Percentiles rank a stretch among this genome's conserved stretches.
Conservation (phyloP, 2,888 invertebrate genomes). For the Lypha dubia region DNA sequence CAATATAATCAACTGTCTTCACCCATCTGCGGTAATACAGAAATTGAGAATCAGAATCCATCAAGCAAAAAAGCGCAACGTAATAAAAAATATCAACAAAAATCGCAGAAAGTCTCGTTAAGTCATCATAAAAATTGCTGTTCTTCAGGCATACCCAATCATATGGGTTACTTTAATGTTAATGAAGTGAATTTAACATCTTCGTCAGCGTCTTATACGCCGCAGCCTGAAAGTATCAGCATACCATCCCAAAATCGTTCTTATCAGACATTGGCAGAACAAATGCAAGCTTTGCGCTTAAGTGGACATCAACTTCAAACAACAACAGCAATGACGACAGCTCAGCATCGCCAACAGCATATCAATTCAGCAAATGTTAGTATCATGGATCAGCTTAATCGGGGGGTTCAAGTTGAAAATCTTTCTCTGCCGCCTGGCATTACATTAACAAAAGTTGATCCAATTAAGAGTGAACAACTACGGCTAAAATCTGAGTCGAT, state of each 20-base stretch:
- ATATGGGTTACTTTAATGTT: conserved; percentile 81
- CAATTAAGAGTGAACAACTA: conserved; percentile 82
- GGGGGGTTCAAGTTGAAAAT: conserved; percentile 85
- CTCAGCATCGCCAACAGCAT: conserved; percentile 67
- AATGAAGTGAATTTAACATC: conserved; percentile 78
- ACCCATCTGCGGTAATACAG: conserved; percentile 30
- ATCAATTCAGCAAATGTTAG: conserved; percentile 78
- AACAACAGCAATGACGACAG: conserved; percentile 67
- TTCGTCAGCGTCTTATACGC: conserved; percentile 56
- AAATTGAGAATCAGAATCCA: conserved; percentile 66
- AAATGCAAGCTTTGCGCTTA: conserved; percentile 61
- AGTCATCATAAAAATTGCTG: conserved; percentile 75
- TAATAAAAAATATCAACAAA: conserved; percentile 74
- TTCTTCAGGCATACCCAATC: conserved; percentile 78
- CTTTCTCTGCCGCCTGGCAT: conserved; percentile 91
- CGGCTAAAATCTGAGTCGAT: conserved; percentile 83
- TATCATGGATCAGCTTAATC: conserved; percentile 83
- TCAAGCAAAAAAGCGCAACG: conserved; percentile 74
- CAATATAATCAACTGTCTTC: conserved; percentile 35
- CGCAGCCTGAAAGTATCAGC: conserved; percentile 51
- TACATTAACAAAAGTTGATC: conserved; percentile 89
- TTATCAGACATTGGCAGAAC: conserved; percentile 63
- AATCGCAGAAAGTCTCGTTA: conserved; percentile 65
- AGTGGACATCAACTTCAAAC: conserved; percentile 75
- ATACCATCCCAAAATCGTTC: conserved; percentile 44